phyloP scores from a whole-genome alignment of 2,113 vertebrate species.

The Spizaetus ornatus region DNA sequence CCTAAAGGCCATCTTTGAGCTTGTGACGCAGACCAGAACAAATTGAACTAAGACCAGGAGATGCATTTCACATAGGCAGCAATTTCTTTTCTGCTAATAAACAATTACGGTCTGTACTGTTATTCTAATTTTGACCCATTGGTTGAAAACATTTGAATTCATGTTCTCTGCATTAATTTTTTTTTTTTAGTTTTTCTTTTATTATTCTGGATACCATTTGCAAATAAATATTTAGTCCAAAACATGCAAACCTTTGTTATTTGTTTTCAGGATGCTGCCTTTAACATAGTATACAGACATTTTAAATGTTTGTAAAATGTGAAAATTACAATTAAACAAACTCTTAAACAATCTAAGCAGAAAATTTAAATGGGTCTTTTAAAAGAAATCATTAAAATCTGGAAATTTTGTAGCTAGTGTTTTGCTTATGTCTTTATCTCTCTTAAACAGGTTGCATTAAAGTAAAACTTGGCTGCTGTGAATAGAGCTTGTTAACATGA shows the following conservation, averaged over 20 bases:
- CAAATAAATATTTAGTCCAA: neutral
- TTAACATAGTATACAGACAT: neutral
- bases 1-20: neutral
- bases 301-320: neutral
- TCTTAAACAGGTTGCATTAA: neutral
- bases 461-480: neutral
- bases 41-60: neutral
- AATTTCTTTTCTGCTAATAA: neutral
- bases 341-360: neutral
- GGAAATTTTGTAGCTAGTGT: neutral
- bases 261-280: neutral
- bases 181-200: neutral
- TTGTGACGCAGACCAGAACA: neutral
- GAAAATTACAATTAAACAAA: neutral
- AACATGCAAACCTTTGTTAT: neutral
- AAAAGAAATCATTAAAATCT: neutral
- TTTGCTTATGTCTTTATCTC: neutral
- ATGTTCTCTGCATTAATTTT: neutral
- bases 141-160: neutral
- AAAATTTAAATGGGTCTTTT: neutral
- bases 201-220: neutral
- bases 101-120: neutral
- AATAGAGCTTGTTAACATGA: constrained; percentile 42
- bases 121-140: neutral
- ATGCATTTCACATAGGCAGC: neutral